Percentiles rank a stretch among this genome's conserved stretches.
These are phyloP conservation scores for sheep (Ovis aries) DNA, from an alignment of 2,113 vertebrate genomes.

Conservation along the genomic window ARS-UI_Ramb_v3.0 NC_056062.1:3249001-3249500, in stretches of 20 bases:
- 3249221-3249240: neutral
- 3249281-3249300: neutral
- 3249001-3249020: neutral
- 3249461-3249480: neutral
- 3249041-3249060: neutral
- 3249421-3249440: neutral
- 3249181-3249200: neutral
- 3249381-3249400: neutral
- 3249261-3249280: neutral
- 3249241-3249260: neutral
- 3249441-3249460: neutral
- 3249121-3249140: neutral
- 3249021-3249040: neutral
- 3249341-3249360: neutral
- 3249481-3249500: neutral
- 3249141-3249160: neutral
- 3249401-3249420: neutral
- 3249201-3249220: neutral
- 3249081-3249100: neutral
- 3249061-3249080: neutral
- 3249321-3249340: neutral
- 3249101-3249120: neutral
- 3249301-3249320: neutral
- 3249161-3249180: neutral
- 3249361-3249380: fast-evolving